A percentile compares a stretch with the other conserved stretches of the same genome.
Evolutionary conservation across 2,113 vertebrate genomes (phyloP).

Genomic region (Vidua macroura): DNA sequence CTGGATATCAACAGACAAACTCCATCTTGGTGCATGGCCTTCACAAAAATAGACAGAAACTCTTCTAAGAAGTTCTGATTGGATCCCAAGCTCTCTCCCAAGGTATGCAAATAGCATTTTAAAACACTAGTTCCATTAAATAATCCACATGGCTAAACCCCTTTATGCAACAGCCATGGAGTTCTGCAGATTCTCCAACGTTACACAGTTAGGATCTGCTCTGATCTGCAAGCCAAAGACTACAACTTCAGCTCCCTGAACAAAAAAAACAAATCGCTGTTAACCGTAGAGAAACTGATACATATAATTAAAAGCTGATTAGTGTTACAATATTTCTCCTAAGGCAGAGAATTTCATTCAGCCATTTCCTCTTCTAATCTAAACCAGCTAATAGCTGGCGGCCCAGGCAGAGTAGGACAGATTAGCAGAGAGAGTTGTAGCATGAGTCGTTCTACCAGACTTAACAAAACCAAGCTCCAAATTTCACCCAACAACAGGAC

Average conservation of each 20-base stretch:
- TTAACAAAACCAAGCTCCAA: neutral
- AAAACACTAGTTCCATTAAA: neutral
- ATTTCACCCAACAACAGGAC: neutral
- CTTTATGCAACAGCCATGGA: neutral
- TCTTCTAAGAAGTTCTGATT: neutral
- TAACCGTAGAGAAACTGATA: neutral
- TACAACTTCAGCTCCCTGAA: neutral
- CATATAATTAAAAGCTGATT: slow-evolving; percentile 18
- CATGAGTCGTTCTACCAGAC: neutral
- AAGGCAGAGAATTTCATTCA: neutral
- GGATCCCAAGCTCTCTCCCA: neutral
- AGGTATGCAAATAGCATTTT: neutral
- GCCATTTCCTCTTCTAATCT: slow-evolving; percentile 1
- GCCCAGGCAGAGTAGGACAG: neutral
- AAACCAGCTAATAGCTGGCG: neutral
- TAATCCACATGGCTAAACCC: neutral
- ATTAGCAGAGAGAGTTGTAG: accelerated
- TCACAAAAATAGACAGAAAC: neutral
- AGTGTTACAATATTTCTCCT: slow-evolving; percentile 15
- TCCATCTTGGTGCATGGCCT: neutral
- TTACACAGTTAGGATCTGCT: neutral
- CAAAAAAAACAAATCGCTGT: neutral
- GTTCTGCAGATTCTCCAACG: neutral
- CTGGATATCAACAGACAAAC: neutral
- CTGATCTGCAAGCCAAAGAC: neutral